These are phyloP conservation scores for Macrochelys suwanniensis DNA, from an alignment of 2,797 vertebrate species.

Conservation along the genomic window DNA sequence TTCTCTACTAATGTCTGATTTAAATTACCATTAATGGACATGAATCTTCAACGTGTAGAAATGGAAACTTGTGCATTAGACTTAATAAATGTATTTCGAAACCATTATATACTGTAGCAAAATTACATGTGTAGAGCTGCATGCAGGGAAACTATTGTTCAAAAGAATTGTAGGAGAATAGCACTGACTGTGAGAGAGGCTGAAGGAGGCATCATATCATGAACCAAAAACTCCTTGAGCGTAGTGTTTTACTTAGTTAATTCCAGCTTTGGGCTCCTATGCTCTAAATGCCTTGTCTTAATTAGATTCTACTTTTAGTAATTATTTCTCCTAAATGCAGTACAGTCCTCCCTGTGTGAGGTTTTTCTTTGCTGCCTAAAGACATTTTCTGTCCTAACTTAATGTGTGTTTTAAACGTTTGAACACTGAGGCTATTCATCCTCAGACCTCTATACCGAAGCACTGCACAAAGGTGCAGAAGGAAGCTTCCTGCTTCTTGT, in stretches of 20 bases:
- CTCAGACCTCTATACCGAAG: not conserved
- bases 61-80: constrained; percentile 61
- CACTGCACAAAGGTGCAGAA: not conserved
- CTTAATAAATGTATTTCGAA: constrained; percentile 17
- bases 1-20: not conserved
- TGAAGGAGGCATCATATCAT: not conserved
- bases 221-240: not conserved
- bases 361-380: constrained; percentile 31
- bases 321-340: constrained; percentile 69
- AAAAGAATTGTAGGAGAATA: not conserved
- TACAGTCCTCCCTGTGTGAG: constrained; percentile 40
- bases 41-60: constrained; percentile 43
- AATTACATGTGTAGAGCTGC: constrained; percentile 14
- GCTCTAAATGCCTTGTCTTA: constrained; percentile 49
- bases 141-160: constrained; percentile 32
- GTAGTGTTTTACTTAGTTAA: constrained; percentile 19
- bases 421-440: not conserved
- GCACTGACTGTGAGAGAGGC: not conserved
- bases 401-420: not conserved
- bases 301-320: constrained; percentile 69
- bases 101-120: not conserved
- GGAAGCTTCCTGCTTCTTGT: not conserved
- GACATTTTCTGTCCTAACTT: constrained; percentile 38
- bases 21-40: constrained; percentile 5
- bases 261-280: constrained; percentile 42